phyloP scores from a whole-genome alignment of 2,797 vertebrate species.

The Clarias platycephalus region DNA sequence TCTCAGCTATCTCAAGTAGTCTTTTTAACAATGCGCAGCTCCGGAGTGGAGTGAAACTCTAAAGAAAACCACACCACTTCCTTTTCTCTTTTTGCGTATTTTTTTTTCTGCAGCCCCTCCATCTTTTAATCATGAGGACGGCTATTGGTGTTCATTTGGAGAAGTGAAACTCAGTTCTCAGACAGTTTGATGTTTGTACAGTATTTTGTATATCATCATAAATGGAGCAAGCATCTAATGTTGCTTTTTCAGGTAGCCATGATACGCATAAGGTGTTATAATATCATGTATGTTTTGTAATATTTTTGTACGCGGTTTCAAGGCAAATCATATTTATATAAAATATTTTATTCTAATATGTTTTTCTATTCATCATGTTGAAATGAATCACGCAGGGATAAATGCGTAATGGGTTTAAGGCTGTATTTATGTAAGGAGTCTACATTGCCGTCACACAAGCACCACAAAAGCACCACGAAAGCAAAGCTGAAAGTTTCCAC shows the following conservation, averaged over 20 bases:
- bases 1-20: not conserved
- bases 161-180: conserved; percentile 15
- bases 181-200: not conserved
- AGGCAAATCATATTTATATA: not conserved
- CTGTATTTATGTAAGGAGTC: not conserved
- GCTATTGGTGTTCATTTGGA: not conserved
- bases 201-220: not conserved
- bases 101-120: not conserved
- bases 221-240: not conserved
- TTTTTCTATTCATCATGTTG: not conserved
- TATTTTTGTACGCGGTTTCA: not conserved
- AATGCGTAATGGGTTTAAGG: not conserved
- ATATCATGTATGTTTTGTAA: not conserved
- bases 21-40: not conserved
- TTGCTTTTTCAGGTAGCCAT: not conserved
- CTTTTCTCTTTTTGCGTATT: conserved; percentile 1
- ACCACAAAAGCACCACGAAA: not conserved
- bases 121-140: not conserved
- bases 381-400: too few relatives aligned
- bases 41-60: not conserved
- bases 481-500: not conserved
- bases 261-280: not conserved
- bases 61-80: not conserved
- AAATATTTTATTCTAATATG: not conserved
- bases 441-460: not conserved